A percentile compares a stretch with the other conserved stretches of the same genome.
Evolutionary conservation across 2,797 vertebrate genomes (phyloP).

Genomic region (Choloepus didactylus): DNA sequence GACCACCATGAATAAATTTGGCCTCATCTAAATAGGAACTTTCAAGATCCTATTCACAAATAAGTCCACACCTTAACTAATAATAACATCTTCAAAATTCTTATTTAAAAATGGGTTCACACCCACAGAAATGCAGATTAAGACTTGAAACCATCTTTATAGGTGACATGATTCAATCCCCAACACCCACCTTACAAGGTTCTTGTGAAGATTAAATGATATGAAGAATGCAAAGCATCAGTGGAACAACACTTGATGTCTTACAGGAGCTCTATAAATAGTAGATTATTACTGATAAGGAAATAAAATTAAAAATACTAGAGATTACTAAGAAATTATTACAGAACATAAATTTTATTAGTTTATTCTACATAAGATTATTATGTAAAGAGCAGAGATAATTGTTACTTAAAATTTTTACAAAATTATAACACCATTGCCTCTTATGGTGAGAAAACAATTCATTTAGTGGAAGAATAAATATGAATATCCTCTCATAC

Average conservation of each 20-base stretch:
- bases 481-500: constrained; percentile 5
- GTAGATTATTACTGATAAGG: neutral
- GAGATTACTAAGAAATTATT: constrained; percentile 13
- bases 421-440: neutral
- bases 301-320: neutral
- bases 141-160: too few relatives aligned
- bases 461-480: constrained; percentile 6
- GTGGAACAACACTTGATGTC: neutral
- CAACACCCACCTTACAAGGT: neutral
- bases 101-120: too few relatives aligned
- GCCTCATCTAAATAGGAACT: too few relatives aligned
- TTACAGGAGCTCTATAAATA: neutral
- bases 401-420: neutral
- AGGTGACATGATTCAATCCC: too few relatives aligned
- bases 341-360: neutral
- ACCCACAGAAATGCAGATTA: too few relatives aligned
- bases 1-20: too few relatives aligned
- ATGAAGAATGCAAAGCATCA: neutral
- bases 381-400: neutral
- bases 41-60: too few relatives aligned
- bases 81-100: too few relatives aligned
- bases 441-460: neutral
- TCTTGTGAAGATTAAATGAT: neutral
- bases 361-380: neutral
- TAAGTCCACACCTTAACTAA: too few relatives aligned